Percentiles rank a stretch among this genome's conserved stretches.
These are phyloP conservation scores for Artibeus lituratus DNA, from an alignment of 2,797 vertebrate genomes.

Conservation along the genomic window DNA sequence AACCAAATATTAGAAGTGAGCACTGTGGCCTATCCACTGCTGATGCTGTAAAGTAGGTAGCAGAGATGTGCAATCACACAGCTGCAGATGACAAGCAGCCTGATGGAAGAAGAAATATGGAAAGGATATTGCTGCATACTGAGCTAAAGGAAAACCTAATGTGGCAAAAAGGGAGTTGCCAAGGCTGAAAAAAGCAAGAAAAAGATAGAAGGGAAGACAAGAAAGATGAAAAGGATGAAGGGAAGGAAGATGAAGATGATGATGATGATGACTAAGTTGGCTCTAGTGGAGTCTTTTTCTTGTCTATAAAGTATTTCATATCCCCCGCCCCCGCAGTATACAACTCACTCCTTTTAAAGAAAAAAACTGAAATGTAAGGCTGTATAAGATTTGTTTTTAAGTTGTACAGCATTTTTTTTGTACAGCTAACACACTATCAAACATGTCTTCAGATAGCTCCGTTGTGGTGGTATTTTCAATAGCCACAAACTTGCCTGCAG, in stretches of 20 bases:
- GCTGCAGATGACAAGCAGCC: background rate
- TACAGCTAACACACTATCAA: constrained; percentile 89
- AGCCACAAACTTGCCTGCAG: constrained; percentile 92
- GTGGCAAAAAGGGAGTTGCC: background rate
- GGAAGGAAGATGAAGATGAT: constrained; percentile 77
- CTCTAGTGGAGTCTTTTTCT: constrained; percentile 79
- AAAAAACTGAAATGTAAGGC: constrained; percentile 85
- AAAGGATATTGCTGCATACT: background rate
- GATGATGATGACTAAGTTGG: constrained; percentile 71
- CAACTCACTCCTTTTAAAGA: background rate
- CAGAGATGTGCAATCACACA: background rate
- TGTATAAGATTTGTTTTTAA: constrained; percentile 98
- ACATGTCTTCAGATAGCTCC: constrained; percentile 90
- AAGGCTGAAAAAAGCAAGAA: background rate
- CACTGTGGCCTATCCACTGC: background rate
- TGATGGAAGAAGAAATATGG: background rate
- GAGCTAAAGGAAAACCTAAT: constrained; percentile 14
- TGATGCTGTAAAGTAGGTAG: background rate
- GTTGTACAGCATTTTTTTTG: constrained; percentile 93
- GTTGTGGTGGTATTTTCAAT: constrained; percentile 91
- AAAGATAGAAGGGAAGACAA: constrained; percentile 73
- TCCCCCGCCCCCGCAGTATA: constrained; percentile 76
- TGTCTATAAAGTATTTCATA: constrained; percentile 97
- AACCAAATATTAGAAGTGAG: background rate
- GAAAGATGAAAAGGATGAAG: constrained; percentile 80